These are phyloP conservation scores for Eurystomus gularis DNA, from an alignment of 2,113 vertebrate genomes.

Conservation along the genomic window DNA sequence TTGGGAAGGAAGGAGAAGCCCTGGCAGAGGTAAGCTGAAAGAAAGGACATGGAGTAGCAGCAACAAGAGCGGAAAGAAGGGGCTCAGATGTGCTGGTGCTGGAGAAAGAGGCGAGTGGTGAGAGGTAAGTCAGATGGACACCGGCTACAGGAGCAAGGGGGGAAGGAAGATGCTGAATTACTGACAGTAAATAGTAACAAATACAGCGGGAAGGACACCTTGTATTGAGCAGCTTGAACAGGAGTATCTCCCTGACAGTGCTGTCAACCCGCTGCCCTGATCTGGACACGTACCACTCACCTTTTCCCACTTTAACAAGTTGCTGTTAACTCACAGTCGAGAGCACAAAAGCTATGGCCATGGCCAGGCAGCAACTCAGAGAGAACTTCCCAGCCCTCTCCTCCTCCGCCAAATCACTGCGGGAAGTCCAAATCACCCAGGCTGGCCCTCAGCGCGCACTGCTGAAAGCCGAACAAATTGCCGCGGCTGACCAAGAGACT, in stretches of 20 bases:
- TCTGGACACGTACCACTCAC: fast-evolving
- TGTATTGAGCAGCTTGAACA: background rate
- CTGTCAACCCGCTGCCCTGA: background rate
- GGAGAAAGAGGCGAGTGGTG: fast-evolving
- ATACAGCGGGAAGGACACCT: background rate
- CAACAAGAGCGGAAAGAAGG: background rate
- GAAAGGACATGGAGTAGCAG: background rate
- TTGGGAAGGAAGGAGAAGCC: background rate
- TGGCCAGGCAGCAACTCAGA: background rate
- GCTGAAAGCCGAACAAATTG: background rate
- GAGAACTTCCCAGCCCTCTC: background rate
- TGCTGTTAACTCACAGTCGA: fast-evolving
- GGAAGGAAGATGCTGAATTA: background rate
- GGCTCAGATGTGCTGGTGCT: background rate
- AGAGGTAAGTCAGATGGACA: fast-evolving
- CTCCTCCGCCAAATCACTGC: background rate
- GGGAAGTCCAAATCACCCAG: background rate
- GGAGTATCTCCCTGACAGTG: background rate
- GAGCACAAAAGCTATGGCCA: background rate
- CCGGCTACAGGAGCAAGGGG: fast-evolving
- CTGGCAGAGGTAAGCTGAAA: background rate
- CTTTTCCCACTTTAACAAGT: background rate
- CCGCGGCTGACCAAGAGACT: background rate
- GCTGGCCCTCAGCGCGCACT: fast-evolving
- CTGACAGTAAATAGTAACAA: background rate